Base-by-base conservation (phyloP, 2,797 vertebrate genomes). In the Echiichthys vipera region DNA sequence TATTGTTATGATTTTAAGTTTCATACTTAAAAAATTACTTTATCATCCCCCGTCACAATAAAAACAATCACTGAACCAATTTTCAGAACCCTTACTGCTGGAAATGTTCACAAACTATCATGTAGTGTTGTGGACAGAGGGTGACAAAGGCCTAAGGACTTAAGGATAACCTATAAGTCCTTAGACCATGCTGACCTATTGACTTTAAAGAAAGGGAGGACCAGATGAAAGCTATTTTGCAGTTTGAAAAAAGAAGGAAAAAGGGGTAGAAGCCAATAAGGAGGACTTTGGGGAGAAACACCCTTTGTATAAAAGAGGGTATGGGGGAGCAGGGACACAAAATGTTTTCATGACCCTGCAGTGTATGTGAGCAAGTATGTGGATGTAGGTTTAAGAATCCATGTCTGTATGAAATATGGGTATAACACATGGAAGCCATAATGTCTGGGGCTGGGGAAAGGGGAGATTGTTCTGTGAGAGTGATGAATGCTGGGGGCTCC, bases 181-280 rank as follows among this genome's bases (percentile, higher is more conserved):
- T 63, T 0, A 40, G 11, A 61, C 2, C 4, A 3, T 5, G 3
- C 6, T 79, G 66, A 83, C 61, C 50, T 67, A 4, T 49, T 54
- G 78, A 84, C 69, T 29, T 4, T 40, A 43, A 20, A 46, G 10
- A 43, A 15, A 14, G 10, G 15, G 47, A n/a, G 25, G 34, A 32
- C 22, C 55, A 77, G 17, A 72, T 34, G 3, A 56, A 74, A 86
- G 42, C 27, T 37, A 42, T 74, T 70, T 50, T 50, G 15, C 12
- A 25, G 45, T 1, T 27, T 18, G 11, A 59, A 7, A 45, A 17
- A 58, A 12, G 22, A 7, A 24, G 42, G 46, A 50, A 49, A 18
- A 46, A 66, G 59, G 47, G 64, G 65, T 65, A 49, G 40, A 74
- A 72, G 54, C 86, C 89, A 91, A 90, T 92, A 53, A 69, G 70